A percentile compares a stretch with the other conserved stretches of the same genome.
Evolutionary conservation across 2,888 invertebrate species (phyloP).

Genomic region (Lasioglossum marginatum): DNA sequence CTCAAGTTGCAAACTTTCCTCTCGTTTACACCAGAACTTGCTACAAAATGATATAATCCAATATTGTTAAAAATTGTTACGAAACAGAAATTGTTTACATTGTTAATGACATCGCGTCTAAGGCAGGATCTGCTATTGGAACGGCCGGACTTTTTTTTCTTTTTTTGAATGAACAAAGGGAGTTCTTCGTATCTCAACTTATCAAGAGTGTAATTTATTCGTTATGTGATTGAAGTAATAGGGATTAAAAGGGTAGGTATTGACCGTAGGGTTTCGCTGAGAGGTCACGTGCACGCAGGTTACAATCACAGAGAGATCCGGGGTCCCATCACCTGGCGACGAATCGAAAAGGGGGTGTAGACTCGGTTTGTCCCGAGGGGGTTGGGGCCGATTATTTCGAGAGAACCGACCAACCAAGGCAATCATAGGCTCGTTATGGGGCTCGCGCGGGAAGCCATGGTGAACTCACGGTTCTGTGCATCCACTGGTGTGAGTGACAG

Average conservation of each 20-base stretch:
- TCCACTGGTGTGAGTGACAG: constrained; percentile 57
- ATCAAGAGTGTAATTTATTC: background rate
- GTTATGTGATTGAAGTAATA: background rate
- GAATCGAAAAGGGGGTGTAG: constrained; percentile 43
- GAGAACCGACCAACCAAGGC: constrained; percentile 59
- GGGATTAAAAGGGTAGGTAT: background rate
- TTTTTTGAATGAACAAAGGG: background rate
- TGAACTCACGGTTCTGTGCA: constrained; percentile 47
- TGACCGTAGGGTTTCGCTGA: background rate
- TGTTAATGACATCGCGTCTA: no score
- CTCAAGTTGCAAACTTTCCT: no score
- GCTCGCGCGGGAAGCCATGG: constrained; percentile 60
- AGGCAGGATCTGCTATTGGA: background rate
- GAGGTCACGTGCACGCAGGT: background rate
- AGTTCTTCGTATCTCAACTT: background rate
- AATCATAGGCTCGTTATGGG: constrained; percentile 65
- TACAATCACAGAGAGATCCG: constrained; percentile 5
- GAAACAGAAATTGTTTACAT: no score
- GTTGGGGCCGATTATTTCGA: constrained; percentile 52
- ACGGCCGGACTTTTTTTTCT: background rate
- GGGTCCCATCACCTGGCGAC: constrained; percentile 39
- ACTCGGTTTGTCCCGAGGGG: constrained; percentile 32
- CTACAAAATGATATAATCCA: no score
- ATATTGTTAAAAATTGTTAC: no score
- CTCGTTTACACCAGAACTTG: no score